Base-by-base conservation (phyloP, 2,888 invertebrate species). In the Xestobium rufovillosum region DNA sequence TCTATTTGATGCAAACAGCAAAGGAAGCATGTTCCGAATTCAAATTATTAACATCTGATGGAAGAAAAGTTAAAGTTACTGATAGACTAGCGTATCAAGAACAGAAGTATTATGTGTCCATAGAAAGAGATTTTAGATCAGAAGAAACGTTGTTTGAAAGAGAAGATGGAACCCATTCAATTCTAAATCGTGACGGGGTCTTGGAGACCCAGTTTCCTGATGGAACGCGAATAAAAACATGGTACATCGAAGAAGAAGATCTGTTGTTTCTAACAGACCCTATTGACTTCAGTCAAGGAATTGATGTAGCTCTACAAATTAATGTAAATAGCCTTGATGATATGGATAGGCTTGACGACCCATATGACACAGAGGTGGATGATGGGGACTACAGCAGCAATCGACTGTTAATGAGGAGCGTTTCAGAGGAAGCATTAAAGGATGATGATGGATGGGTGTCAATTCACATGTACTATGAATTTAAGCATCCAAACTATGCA, bases 81-180 rank as follows among this genome's bases (percentile, higher is more conserved):
- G n/a, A 19, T n/a, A 8, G 6, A 19, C 6, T 8, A n/a, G 23
- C 23, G 23, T 19, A 19, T 19, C 6, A 19, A n/a, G 23, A 19
- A 19, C 23, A 19, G 6, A 19, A 19, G 23, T 19, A 19, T n/a
- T 19, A 19, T n/a, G 23, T 19, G 6, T 8, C 23, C 23, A 8
- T n/a, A 2, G 51, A 55, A 26, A 36, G 47, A 11, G 53, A 58
- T 38, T 52, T 50, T 30, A 39, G 42, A 14, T 39, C 46, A 8
- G 48, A 53, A 25, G 53, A 56, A 32, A 43, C 48, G 2, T 45
- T 35, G 14, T 52, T 40, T 34, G 55, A 55, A 34, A 46, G 58
- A 38, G 51, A 44, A 14, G 58, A 58, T 33, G 52, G 53, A 13
- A 49, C 57, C 36, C 40, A 35, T 14, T 44, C 49, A 30, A 31